Evolutionary conservation across 2,113 vertebrate species (phyloP).

Genomic region (Hippocampus zosterae): DNA sequence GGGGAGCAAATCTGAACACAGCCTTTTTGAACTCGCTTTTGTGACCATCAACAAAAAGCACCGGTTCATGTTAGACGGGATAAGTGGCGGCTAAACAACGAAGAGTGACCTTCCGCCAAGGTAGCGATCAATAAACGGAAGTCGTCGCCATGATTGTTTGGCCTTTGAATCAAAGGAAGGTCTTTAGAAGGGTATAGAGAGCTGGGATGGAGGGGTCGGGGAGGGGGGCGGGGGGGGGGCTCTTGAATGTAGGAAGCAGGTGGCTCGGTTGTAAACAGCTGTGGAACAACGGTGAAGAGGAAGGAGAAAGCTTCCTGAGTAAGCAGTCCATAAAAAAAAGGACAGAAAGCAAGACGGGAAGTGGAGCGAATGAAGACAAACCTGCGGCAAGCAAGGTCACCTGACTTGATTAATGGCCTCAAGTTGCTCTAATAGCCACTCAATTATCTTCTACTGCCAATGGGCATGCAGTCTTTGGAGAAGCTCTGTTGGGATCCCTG

Average conservation of each 20-base stretch:
- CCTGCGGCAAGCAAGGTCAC: background rate
- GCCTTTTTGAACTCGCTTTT: background rate
- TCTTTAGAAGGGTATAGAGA: background rate
- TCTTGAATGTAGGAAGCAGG: background rate
- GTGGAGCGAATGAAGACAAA: slow-evolving; percentile 1
- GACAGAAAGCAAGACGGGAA: background rate
- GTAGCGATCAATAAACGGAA: background rate
- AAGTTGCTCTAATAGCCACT: background rate
- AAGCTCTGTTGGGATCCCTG: background rate
- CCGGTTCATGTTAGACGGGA: background rate
- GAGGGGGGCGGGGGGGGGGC: no score
- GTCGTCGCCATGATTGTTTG: background rate
- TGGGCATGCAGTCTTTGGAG: background rate
- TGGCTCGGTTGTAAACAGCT: slow-evolving; percentile 4
- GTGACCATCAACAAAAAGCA: background rate
- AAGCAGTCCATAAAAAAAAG: background rate
- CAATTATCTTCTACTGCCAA: slow-evolving; percentile 2
- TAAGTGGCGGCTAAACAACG: background rate
- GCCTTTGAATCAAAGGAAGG: slow-evolving; percentile 4
- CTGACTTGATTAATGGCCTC: background rate
- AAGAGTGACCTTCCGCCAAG: background rate
- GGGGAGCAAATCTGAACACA: background rate
- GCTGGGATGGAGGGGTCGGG: background rate
- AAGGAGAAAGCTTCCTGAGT: background rate
- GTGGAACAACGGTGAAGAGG: background rate